These are phyloP conservation scores for Cepaea nemoralis DNA, from an alignment of 1,140 invertebrate species.

Conservation along the genomic window DNA sequence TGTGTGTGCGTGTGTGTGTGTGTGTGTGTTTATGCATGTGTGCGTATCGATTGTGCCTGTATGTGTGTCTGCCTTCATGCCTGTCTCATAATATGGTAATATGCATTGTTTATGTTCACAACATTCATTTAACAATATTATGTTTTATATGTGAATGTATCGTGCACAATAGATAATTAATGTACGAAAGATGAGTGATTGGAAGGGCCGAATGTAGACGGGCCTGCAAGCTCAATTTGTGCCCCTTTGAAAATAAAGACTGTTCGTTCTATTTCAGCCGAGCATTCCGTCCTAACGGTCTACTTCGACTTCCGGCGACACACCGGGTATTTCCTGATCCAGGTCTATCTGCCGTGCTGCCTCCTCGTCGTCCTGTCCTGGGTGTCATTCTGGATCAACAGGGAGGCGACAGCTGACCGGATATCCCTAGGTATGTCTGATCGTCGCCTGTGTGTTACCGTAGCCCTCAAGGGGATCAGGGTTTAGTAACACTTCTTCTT, in stretches of 20 bases:
- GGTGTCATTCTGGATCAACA: slow-evolving; percentile 64
- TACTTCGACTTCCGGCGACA: slow-evolving; percentile 68
- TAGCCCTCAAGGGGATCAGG: too few relatives aligned
- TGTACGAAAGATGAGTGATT: too few relatives aligned
- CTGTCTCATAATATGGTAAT: too few relatives aligned
- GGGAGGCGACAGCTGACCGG: slow-evolving; percentile 84
- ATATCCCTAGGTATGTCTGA: slow-evolving; percentile 81
- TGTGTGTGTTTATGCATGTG: neutral
- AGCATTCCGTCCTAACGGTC: slow-evolving; percentile 64
- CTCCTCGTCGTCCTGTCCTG: slow-evolving; percentile 71
- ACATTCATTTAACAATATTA: too few relatives aligned
- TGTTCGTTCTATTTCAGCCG: slow-evolving; percentile 40
- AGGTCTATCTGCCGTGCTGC: slow-evolving; percentile 70
- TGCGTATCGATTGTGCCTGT: neutral
- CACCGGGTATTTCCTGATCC: slow-evolving; percentile 71
- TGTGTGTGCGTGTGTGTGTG: neutral
- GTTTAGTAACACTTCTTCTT: neutral
- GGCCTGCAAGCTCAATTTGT: too few relatives aligned
- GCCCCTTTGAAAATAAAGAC: too few relatives aligned
- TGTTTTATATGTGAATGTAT: too few relatives aligned
- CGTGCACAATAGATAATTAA: too few relatives aligned
- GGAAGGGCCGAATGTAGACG: too few relatives aligned
- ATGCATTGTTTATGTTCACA: too few relatives aligned
- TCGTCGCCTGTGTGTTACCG: neutral
- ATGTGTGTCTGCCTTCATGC: neutral